Evolutionary conservation across 2,113 vertebrate genomes (phyloP), one percentile per base, ranked within the genome.

Genomic region (Lynx canadensis): DNA sequence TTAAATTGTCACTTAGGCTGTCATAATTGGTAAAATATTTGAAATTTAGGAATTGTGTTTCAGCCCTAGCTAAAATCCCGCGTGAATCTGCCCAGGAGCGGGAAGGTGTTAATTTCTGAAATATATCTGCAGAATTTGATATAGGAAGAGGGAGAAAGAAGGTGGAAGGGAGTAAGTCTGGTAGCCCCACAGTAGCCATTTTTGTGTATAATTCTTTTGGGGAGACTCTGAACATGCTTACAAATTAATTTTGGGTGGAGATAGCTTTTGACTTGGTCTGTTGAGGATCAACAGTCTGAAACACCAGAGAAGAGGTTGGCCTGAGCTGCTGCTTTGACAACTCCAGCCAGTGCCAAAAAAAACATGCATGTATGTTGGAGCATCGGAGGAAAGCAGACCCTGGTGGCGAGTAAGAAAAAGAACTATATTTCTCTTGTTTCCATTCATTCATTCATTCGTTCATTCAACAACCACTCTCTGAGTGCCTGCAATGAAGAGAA

Each of bases 381-480:
- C 82, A 76, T 85, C 15, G 84, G 60, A 92, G 18, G 65, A 57
- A 82, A 96, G 60, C 80, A 97, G 86, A 95, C 71, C 27, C 57
- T 60, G 19, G 33, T 76, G 63, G 50, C 95, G 55, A 96, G 38
- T 93, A 87, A 91, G 79, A 87, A 97, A 97, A 92, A 45, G 18
- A 73, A 90, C 10, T 52, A 80, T 81, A 89, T 91, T 88, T 95
- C 81, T 33, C 52, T 96, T 94, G 2, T 82, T 95, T 81, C 21
- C 23, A n/a, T 88, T 91, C 48, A 38, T 83, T 85, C 33, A 52
- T 60, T 90, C 33, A 15, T 79, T 95, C 12, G 19, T 80, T 96
- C 81, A 68, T 88, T 94, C 90, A 82, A 2, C 38, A 84, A 93
- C 91, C 73, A 97, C 68, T 98, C 94, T 89, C 94, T 94, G 38